Conservation (phyloP, 2,888 invertebrate species). For the Atherix ibis region DNA sequence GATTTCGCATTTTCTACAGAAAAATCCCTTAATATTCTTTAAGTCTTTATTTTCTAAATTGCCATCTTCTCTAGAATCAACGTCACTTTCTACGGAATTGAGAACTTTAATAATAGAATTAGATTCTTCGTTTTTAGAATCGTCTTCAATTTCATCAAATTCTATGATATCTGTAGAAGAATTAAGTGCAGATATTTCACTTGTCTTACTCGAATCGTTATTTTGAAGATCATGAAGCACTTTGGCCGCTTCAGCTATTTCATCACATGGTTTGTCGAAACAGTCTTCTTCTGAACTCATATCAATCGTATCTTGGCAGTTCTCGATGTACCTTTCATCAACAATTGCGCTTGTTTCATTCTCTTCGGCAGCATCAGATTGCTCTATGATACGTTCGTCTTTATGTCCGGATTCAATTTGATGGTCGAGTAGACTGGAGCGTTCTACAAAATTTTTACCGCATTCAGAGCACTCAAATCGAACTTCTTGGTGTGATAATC, state of each 20-base stretch:
- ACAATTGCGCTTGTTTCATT: background rate
- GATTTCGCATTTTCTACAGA: no score
- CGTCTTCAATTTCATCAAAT: no score
- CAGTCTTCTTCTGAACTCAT: background rate
- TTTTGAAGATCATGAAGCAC: conserved; percentile 5
- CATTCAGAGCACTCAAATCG: conserved; percentile 43
- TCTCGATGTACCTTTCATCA: background rate
- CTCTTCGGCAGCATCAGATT: background rate
- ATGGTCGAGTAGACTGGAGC: conserved; percentile 39
- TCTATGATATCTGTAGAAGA: background rate
- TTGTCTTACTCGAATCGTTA: background rate
- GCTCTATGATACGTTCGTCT: conserved; percentile 35
- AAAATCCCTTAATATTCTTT: no score
- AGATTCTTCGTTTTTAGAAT: background rate
- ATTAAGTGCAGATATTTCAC: background rate
- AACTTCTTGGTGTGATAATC: conserved; percentile 44
- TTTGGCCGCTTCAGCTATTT: conserved; percentile 7
- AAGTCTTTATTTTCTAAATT: no score
- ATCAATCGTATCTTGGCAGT: background rate
- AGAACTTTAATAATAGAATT: background rate
- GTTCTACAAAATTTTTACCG: conserved; percentile 33
- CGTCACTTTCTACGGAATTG: background rate
- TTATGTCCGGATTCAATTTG: conserved; percentile 38
- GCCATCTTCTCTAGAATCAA: no score
- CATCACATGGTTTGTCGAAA: conserved; percentile 4